Conservation (phyloP, 2,113 vertebrate species). For the Eulacestoma nigropectus region DNA sequence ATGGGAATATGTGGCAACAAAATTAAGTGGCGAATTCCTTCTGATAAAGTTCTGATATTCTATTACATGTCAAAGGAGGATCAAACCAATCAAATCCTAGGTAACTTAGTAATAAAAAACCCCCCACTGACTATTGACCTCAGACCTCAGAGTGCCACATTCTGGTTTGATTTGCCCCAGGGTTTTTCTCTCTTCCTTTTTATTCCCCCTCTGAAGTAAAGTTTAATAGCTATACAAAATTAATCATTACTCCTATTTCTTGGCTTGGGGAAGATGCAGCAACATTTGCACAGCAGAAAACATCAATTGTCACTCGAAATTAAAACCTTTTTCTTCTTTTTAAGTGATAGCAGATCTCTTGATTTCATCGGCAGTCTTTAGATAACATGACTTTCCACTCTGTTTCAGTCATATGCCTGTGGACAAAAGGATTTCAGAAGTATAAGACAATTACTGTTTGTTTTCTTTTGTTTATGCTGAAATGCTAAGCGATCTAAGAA, state of each 20-base stretch:
- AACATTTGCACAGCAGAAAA: slow-evolving; percentile 47
- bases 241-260: neutral
- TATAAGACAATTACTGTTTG: slow-evolving; percentile 37
- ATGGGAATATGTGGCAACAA: neutral
- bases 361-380: slow-evolving; percentile 32
- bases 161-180: neutral
- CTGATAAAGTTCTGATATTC: neutral
- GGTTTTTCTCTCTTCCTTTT: fast-evolving
- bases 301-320: slow-evolving; percentile 43
- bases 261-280: neutral
- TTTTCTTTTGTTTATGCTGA: slow-evolving; percentile 55
- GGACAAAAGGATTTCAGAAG: slow-evolving; percentile 51
- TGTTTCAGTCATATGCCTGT: slow-evolving; percentile 4
- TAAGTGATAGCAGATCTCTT: slow-evolving; percentile 44
- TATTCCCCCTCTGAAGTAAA: neutral
- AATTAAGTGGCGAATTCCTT: neutral
- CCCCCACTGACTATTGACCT: neutral
- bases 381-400: slow-evolving; percentile 45
- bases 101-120: neutral
- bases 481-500: slow-evolving; percentile 10
- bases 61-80: neutral
- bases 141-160: neutral
- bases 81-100: neutral
- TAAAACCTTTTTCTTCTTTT: slow-evolving; percentile 34
- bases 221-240: neutral